Base-by-base conservation (phyloP, 2,797 vertebrate genomes). In the Phaenicophaeus curvirostris region DNA sequence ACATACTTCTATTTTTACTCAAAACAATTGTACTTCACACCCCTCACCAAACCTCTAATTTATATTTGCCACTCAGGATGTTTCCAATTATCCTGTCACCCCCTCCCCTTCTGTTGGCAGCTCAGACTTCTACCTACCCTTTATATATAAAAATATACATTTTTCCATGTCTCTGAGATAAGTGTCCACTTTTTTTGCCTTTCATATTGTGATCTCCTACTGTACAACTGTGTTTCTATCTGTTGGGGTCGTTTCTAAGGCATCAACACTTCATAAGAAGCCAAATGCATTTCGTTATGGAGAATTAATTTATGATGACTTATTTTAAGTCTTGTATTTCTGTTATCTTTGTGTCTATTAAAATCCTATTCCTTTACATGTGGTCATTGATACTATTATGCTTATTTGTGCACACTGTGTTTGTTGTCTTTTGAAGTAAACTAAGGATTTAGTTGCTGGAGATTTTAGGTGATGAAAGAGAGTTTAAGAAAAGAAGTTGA, bases 151-250 rank as follows among this genome's bases (percentile, higher is more conserved):
- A 92, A 92, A 90, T 91, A 84, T 5, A 66, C 8, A 30, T 79
- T 86, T 92, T 95, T 95, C 91, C 69, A 39, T 75, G 89, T 84
- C 78, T 95, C 46, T 84, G 57, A 93, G 93, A 90, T 94, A 93
- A 75, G 46, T 90, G 58, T 55, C 48, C 91, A 89, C 39, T 39
- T 39, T 39, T 39, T 39, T 39, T 13, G 39, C 13, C 48, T 95
- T 23, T 87, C 42, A 11, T 85, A 63, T 44, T 91, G 55, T 87
- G 19, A 24, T 73, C 53, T 85, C 58, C 41, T 55, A 54, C 46
- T 61, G 11, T 93, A 61, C 42, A n/a, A 21, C 48, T 88, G 2
- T 78, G 83, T 92, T 89, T 85, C 80, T 42, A 0, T 87, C 76
- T 85, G 17, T 71, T 62, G 44, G 50, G 25, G 87, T 85, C 30